Percentiles rank a stretch among this genome's conserved stretches.
These are phyloP conservation scores for Podocnemis expansa DNA, from an alignment of 2,113 vertebrate species.

Conservation along the genomic window DNA sequence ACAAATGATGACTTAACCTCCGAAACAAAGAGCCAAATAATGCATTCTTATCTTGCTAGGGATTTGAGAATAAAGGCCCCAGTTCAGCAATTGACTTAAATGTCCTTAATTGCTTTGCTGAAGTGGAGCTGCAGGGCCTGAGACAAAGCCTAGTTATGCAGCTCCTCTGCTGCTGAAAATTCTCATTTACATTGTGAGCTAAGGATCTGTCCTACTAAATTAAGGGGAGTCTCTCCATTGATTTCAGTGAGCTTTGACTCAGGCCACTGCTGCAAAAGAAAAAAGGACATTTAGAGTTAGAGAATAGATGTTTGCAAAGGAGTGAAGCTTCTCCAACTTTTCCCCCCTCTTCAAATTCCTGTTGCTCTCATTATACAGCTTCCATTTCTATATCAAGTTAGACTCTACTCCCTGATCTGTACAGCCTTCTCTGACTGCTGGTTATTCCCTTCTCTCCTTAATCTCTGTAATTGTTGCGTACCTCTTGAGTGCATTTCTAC, in stretches of 20 bases:
- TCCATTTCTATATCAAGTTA: neutral
- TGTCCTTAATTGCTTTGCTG: neutral
- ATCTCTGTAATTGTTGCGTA: neutral
- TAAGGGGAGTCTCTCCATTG: neutral
- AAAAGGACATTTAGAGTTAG: neutral
- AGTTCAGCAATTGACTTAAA: neutral
- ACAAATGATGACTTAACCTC: fast-evolving
- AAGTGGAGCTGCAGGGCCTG: neutral
- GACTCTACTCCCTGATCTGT: fast-evolving
- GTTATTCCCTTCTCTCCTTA: neutral
- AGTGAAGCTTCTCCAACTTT: neutral
- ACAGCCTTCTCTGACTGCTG: neutral
- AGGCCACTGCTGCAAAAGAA: neutral
- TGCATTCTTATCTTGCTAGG: neutral
- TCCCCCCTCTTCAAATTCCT: neutral
- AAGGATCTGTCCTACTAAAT: neutral
- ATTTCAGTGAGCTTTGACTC: neutral
- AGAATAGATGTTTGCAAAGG: neutral
- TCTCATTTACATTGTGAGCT: neutral
- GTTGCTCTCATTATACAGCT: neutral
- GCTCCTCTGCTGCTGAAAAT: neutral
- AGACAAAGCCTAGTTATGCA: neutral
- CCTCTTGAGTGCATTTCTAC: neutral
- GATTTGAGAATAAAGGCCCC: neutral
- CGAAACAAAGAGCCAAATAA: too few species aligned